Evolutionary conservation across 2,888 invertebrate species (phyloP).

Genomic region (Nyleta sp.): DNA sequence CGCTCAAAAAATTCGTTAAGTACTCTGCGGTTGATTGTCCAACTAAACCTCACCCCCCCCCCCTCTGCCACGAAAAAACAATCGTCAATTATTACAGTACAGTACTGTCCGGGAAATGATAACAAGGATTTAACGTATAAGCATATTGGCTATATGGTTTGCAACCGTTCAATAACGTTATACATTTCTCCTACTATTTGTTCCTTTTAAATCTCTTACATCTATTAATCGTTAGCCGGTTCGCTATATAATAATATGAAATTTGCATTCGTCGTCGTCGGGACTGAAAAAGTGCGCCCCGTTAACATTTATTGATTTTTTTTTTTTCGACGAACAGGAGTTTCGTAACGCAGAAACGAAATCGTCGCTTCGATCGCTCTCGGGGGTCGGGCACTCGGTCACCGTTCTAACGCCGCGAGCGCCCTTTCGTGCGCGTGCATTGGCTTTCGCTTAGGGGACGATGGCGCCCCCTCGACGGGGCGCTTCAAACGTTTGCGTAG

Average conservation of each 20-base stretch:
- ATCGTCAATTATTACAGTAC: slow-evolving; percentile 69
- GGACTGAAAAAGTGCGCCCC: background rate
- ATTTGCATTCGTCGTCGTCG: slow-evolving; percentile 31
- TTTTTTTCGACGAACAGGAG: slow-evolving; percentile 7
- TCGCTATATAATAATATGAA: slow-evolving; percentile 41
- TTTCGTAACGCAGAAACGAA: background rate
- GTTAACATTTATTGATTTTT: background rate
- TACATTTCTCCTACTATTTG: slow-evolving; percentile 65
- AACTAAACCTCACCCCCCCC: slow-evolving; percentile 40
- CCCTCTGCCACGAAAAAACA: slow-evolving; percentile 18
- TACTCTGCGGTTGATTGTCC: slow-evolving; percentile 47
- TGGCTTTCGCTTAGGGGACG: slow-evolving; percentile 5
- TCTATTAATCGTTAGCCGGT: slow-evolving; percentile 36
- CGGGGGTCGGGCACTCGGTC: slow-evolving; percentile 31
- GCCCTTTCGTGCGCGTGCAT: slow-evolving; percentile 16
- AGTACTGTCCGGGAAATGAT: slow-evolving; percentile 73
- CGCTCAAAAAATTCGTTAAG: slow-evolving; percentile 25
- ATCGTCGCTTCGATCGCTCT: slow-evolving; percentile 12
- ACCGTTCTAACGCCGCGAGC: slow-evolving; percentile 7
- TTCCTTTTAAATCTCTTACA: slow-evolving; percentile 19
- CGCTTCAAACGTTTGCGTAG: background rate
- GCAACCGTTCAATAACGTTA: slow-evolving; percentile 72
- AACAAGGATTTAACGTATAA: slow-evolving; percentile 74
- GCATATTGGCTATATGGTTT: slow-evolving; percentile 61
- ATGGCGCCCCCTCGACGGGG: background rate